phyloP scores from a whole-genome alignment of 2,797 vertebrate species.

The Melanotaenia trifasciata region DNA sequence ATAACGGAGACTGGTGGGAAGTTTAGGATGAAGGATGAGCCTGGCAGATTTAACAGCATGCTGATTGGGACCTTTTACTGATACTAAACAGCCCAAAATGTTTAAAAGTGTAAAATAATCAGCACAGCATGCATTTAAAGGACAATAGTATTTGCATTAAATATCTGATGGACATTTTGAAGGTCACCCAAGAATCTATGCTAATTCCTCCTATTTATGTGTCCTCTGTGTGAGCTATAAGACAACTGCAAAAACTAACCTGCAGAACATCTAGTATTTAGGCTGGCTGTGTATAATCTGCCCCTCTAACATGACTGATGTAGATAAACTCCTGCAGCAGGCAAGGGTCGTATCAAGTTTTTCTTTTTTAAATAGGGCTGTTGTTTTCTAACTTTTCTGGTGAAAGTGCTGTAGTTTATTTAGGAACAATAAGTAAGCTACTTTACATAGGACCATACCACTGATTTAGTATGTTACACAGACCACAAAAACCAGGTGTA shows the following conservation, averaged over 20 bases:
- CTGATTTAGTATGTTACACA: constrained; percentile 25
- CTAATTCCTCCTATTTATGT: constrained; percentile 43
- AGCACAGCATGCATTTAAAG: constrained; percentile 62
- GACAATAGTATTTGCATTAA: constrained; percentile 27
- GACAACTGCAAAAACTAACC: constrained; percentile 23
- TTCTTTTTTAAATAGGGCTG: constrained; percentile 56
- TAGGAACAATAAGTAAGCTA: constrained; percentile 53
- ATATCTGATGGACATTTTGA: constrained; percentile 22
- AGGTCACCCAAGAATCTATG: constrained; percentile 63
- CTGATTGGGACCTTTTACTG: constrained; percentile 39
- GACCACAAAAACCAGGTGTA: not conserved
- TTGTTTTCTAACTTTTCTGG: constrained; percentile 56
- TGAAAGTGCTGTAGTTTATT: constrained; percentile 64
- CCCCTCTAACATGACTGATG: constrained; percentile 18
- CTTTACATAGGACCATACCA: constrained; percentile 39
- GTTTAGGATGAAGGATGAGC: constrained; percentile 13
- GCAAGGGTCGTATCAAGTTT: constrained; percentile 5
- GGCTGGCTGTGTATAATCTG: constrained; percentile 18
- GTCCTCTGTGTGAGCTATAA: constrained; percentile 38
- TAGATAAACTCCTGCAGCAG: constrained; percentile 46
- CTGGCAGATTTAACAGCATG: constrained; percentile 30
- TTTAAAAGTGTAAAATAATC: constrained; percentile 36
- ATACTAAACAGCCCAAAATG: constrained; percentile 10
- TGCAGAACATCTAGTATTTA: constrained; percentile 20
- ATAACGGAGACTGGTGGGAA: not conserved